phyloP scores from a whole-genome alignment of 2,797 vertebrate species.

The Emydoidea blandingii region DNA sequence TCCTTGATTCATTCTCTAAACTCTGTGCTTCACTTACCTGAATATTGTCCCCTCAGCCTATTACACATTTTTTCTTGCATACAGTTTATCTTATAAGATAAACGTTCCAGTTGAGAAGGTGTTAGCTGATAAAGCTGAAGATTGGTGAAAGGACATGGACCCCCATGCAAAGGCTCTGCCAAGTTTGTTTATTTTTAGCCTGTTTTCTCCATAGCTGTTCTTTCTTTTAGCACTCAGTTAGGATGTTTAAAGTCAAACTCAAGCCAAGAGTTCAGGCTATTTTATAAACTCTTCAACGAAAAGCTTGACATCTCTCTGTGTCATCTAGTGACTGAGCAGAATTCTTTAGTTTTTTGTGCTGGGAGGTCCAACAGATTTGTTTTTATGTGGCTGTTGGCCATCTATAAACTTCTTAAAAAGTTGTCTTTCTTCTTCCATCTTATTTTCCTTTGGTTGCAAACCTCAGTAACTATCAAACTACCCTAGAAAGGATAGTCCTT shows the following conservation, averaged over 20 bases:
- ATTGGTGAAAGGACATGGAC: not conserved
- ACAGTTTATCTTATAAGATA: conserved; percentile 16
- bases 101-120: not conserved
- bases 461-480: conserved; percentile 23
- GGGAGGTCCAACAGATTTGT: conserved; percentile 53
- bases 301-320: conserved; percentile 49
- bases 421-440: conserved; percentile 27
- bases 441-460: not conserved
- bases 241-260: conserved; percentile 46
- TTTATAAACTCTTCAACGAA: conserved; percentile 61
- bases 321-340: conserved; percentile 47
- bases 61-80: not conserved
- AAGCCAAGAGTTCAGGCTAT: conserved; percentile 46
- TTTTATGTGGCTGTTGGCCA: conserved; percentile 42
- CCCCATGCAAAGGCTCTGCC: not conserved
- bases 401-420: conserved; percentile 52
- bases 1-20: conserved; percentile 8
- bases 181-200: conserved; percentile 49
- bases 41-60: not conserved
- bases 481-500: conserved; percentile 22
- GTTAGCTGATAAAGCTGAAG: not conserved
- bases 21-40: not conserved
- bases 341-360: conserved; percentile 64
- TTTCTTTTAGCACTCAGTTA: conserved; percentile 7
- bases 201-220: not conserved